A percentile compares a stretch with the other conserved stretches of the same genome.
Evolutionary conservation across 2,888 invertebrate species (phyloP).

Genomic region (Drosophila barbarae): DNA sequence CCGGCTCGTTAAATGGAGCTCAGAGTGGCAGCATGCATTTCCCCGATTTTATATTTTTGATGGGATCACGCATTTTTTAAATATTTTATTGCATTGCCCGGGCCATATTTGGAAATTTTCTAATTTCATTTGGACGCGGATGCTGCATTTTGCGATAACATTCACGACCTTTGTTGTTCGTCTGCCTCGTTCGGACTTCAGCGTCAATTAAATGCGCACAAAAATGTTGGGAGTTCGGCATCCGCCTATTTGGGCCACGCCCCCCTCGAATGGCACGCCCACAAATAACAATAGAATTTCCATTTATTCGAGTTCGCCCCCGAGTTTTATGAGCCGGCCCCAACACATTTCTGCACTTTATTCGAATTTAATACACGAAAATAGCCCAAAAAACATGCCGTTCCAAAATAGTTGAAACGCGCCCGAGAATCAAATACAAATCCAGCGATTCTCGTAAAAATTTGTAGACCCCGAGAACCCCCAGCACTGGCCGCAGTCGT

Average conservation of each 20-base stretch:
- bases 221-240: constrained; percentile 29
- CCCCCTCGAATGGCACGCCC: constrained; percentile 12
- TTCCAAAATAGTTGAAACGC: constrained; percentile 50
- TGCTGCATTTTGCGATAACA: constrained; percentile 67
- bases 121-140: constrained; percentile 47
- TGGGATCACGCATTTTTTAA: constrained; percentile 46
- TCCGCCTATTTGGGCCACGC: constrained; percentile 8
- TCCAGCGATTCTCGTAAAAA: constrained; percentile 61
- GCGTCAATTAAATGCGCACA: constrained; percentile 63
- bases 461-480: constrained; percentile 53
- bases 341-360: constrained; percentile 71
- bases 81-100: constrained; percentile 42
- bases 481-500: constrained; percentile 59
- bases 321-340: constrained; percentile 55
- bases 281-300: constrained; percentile 47
- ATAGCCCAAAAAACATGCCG: constrained; percentile 47
- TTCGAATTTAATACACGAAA: constrained; percentile 73
- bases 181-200: constrained; percentile 47
- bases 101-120: constrained; percentile 66
- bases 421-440: constrained; percentile 42
- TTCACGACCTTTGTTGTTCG: constrained; percentile 60
- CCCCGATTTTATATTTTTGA: constrained; percentile 45
- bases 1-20: constrained; percentile 63
- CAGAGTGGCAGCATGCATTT: constrained; percentile 50
- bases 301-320: constrained; percentile 39